phyloP scores from a whole-genome alignment of 2,113 vertebrate species.

The Alces alces region DNA sequence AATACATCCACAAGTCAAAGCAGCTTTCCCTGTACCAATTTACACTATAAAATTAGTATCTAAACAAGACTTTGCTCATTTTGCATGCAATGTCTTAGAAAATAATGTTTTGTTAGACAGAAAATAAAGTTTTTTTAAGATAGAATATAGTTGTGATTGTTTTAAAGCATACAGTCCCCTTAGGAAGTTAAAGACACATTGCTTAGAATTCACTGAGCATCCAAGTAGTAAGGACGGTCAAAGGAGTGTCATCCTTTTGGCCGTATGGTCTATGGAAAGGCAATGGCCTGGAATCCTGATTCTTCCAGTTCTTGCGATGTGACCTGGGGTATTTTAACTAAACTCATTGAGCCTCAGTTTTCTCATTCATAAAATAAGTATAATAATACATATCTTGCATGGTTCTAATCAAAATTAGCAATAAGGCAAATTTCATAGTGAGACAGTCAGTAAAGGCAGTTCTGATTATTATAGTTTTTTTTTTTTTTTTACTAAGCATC shows the following conservation, averaged over 20 bases:
- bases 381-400: background rate
- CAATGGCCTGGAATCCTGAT: background rate
- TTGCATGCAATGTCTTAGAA: constrained; percentile 39
- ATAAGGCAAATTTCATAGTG: background rate
- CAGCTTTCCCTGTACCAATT: constrained; percentile 28
- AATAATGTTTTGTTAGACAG: constrained; percentile 46
- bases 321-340: background rate
- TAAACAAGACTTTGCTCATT: constrained; percentile 60
- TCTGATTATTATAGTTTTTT: background rate
- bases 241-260: background rate
- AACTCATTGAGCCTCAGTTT: background rate
- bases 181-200: constrained; percentile 39
- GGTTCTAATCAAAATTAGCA: background rate
- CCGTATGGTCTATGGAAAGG: background rate
- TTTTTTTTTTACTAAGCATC: background rate
- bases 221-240: constrained; percentile 36
- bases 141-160: constrained; percentile 41
- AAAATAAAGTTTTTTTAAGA: constrained; percentile 11
- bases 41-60: constrained; percentile 56
- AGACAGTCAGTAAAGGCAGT: background rate
- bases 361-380: background rate
- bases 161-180: background rate
- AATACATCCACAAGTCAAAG: constrained; percentile 44
- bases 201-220: background rate
- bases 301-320: background rate